Conservation (phyloP, 2,888 invertebrate genomes). For the Sepiola atlantica region DNA sequence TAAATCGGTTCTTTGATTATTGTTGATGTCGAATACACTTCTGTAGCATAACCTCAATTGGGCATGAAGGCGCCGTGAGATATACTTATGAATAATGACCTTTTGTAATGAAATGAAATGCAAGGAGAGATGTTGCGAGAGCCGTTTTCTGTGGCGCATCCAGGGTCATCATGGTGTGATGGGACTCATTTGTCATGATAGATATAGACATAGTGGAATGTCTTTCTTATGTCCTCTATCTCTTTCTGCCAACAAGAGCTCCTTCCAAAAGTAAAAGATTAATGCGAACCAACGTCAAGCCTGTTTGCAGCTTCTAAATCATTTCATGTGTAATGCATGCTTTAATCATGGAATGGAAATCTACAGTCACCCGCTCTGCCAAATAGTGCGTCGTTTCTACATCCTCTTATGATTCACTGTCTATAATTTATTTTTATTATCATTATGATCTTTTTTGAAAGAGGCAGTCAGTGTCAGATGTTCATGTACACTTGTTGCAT, state of each 20-base stretch:
- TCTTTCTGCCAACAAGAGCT: neutral
- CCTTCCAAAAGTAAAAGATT: neutral
- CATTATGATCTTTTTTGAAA: neutral
- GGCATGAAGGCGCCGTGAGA: neutral
- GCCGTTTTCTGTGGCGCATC: neutral
- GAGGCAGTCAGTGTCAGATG: too few relatives aligned
- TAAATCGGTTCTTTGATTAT: neutral
- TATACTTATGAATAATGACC: neutral
- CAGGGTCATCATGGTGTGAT: slow-evolving; percentile 9
- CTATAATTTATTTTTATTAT: neutral
- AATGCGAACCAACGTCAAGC: neutral
- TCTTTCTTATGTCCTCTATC: neutral
- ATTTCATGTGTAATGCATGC: neutral
- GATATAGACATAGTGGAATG: neutral
- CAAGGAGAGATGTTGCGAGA: neutral
- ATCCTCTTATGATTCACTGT: neutral
- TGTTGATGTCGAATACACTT: neutral
- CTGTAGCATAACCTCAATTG: neutral
- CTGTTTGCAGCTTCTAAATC: neutral
- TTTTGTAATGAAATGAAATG: neutral
- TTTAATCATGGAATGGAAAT: neutral
- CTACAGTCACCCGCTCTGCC: neutral
- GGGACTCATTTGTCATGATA: neutral
- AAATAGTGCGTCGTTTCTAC: neutral
- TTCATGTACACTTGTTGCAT: too few relatives aligned